Evolutionary conservation across 35 echinoderm and acorn worm genomes (phyloP).

Genomic region (Apostichopus parvimensis): DNA sequence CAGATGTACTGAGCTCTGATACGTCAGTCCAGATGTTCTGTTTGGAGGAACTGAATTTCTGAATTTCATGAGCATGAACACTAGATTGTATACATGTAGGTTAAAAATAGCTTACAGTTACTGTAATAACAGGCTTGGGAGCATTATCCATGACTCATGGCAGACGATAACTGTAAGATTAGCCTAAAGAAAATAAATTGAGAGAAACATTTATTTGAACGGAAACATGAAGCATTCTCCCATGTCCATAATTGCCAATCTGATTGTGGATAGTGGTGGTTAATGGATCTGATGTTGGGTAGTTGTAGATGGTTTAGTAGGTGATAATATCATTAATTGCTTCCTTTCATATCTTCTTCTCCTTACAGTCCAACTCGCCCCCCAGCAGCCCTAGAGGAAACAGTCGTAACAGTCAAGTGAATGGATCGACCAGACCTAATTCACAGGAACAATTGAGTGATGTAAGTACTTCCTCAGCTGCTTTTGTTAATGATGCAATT

Average conservation of each 20-base stretch:
- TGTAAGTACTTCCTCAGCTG: slow-evolving; percentile 27
- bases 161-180: background rate
- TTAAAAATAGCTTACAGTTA: too few species aligned
- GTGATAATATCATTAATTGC: slow-evolving; percentile 30
- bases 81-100: too few species aligned
- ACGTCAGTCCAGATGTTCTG: too few species aligned
- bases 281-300: background rate
- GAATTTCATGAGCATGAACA: too few species aligned
- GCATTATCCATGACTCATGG: background rate
- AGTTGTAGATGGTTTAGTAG: background rate
- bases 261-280: background rate
- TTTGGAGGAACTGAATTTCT: too few species aligned
- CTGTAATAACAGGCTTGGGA: background rate
- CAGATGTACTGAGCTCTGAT: too few species aligned
- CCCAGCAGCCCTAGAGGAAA: slow-evolving; percentile 50
- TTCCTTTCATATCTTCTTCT: slow-evolving; percentile 22
- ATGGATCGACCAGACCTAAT: slow-evolving; percentile 45
- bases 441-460: slow-evolving; percentile 55
- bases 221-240: slow-evolving; percentile 27
- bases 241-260: slow-evolving; percentile 30
- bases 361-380: slow-evolving; percentile 30
- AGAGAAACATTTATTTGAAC: slow-evolving; percentile 16
- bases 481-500: background rate
- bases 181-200: slow-evolving; percentile 19
- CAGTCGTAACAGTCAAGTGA: slow-evolving; percentile 51